These are phyloP conservation scores for Epizoanthus ramosus DNA, from an alignment of 92 coral and sea anemone species.

Conservation along the genomic window DNA sequence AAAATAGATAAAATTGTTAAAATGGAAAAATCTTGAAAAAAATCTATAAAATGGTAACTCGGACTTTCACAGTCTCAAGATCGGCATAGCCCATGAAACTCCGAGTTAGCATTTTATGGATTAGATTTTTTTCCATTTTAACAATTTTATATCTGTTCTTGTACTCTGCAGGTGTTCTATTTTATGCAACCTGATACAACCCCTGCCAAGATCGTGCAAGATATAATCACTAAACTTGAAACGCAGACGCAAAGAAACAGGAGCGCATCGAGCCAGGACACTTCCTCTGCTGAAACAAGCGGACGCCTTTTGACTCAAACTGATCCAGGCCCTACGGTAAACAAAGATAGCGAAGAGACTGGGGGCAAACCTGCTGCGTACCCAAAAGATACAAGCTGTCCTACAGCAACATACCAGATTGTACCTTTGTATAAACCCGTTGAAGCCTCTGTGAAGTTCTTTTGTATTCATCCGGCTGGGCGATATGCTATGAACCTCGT, in stretches of 20 bases:
- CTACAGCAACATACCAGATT: slow-evolving; percentile 55
- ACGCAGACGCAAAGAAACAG: not conserved
- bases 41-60: no score
- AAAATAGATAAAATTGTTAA: no score
- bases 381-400: slow-evolving; percentile 41
- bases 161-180: slow-evolving; percentile 53
- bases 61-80: no score
- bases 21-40: no score
- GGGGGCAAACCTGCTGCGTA: slow-evolving; percentile 15
- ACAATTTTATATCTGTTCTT: not conserved
- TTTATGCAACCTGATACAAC: slow-evolving; percentile 77
- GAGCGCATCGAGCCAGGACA: not conserved
- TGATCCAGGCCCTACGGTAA: not conserved
- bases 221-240: slow-evolving; percentile 44
- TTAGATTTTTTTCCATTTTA: no score
- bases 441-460: slow-evolving; percentile 56
- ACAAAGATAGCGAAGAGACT: not conserved
- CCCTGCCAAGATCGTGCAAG: slow-evolving; percentile 53
- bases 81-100: no score
- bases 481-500: slow-evolving; percentile 57
- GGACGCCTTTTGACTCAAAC: not conserved
- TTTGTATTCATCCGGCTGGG: slow-evolving; percentile 60
- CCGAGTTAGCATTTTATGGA: no score
- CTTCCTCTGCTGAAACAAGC: not conserved
- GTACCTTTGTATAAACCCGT: slow-evolving; percentile 63